Conservation (phyloP, 2,888 invertebrate genomes). For the Pristionchus arcanus region DNA sequence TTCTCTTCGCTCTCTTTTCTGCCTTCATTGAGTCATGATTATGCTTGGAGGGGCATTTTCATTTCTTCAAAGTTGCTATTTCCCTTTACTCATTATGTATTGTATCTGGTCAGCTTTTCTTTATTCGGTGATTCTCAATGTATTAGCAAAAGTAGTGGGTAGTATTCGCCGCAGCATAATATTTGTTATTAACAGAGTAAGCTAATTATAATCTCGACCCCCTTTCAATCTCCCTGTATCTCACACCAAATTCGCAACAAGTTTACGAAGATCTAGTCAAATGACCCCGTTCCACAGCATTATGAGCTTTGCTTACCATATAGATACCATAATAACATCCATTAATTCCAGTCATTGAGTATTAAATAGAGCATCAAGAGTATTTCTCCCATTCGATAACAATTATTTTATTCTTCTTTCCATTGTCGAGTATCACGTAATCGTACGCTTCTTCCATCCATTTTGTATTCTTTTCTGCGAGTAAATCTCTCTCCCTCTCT, state of each 20-base stretch:
- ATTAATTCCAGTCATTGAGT: conserved; percentile 21
- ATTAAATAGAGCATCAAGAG: conserved; percentile 1
- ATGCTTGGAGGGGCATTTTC: conserved; percentile 40
- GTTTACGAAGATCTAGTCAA: conserved; percentile 41
- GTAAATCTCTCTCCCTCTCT: background rate
- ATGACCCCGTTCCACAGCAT: conserved; percentile 9
- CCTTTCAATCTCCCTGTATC: conserved; percentile 15
- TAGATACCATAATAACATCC: conserved; percentile 24
- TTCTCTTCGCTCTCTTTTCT: background rate
- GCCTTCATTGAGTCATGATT: background rate
- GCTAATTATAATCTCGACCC: conserved; percentile 6
- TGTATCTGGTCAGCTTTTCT: conserved; percentile 48
- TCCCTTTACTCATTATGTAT: background rate
- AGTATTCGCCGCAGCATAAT: conserved; percentile 30
- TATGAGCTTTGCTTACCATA: conserved; percentile 47
- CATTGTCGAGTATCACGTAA: conserved; percentile 42
- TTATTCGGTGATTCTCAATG: conserved; percentile 41
- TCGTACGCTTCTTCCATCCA: conserved; percentile 29
- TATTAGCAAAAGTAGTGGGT: conserved; percentile 19
- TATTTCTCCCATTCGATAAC: background rate
- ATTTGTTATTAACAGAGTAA: conserved; percentile 38
- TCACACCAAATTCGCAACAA: conserved; percentile 28
- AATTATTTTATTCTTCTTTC: background rate
- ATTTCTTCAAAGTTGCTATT: background rate
- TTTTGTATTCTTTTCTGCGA: conserved; percentile 29